Evolutionary conservation across 2,888 invertebrate genomes (phyloP).

Genomic region (Myopa tessellatipennis): DNA sequence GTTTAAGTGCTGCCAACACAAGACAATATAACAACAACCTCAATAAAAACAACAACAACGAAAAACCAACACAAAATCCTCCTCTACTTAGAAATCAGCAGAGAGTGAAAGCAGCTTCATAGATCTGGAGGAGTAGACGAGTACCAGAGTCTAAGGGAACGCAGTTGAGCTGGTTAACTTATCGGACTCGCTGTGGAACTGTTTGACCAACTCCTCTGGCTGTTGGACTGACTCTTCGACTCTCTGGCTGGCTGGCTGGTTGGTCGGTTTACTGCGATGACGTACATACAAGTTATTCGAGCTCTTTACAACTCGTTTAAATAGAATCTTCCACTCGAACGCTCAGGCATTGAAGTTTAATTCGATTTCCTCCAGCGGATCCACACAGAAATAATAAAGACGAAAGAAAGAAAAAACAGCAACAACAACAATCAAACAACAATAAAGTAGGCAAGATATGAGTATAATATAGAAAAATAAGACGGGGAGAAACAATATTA

Average conservation of each 20-base stretch:
- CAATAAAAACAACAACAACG: too few species aligned
- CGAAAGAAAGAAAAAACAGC: not conserved
- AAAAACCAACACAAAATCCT: too few species aligned
- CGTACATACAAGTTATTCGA: not conserved
- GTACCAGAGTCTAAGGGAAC: not conserved
- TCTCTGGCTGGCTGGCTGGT: not conserved
- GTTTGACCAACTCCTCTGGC: not conserved
- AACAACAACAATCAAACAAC: slow-evolving; percentile 1
- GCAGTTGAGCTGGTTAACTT: not conserved
- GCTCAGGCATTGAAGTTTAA: slow-evolving; percentile 46
- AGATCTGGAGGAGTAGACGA: not conserved
- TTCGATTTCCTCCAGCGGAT: slow-evolving; percentile 43
- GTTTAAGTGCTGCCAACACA: too few species aligned
- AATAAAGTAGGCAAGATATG: not conserved
- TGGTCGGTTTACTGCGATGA: not conserved
- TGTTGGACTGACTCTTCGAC: not conserved
- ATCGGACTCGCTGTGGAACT: not conserved
- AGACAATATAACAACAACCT: too few species aligned
- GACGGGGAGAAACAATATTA: not conserved
- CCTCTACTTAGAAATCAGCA: not conserved
- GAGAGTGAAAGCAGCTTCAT: slow-evolving; percentile 10
- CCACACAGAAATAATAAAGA: not conserved
- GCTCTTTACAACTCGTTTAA: slow-evolving; percentile 4
- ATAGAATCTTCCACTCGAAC: slow-evolving; percentile 38
- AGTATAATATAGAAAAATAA: not conserved